Evolutionary conservation across 2,888 invertebrate species (phyloP), one percentile per base, ranked within the genome.

Genomic region (Parelbella ahira): DNA sequence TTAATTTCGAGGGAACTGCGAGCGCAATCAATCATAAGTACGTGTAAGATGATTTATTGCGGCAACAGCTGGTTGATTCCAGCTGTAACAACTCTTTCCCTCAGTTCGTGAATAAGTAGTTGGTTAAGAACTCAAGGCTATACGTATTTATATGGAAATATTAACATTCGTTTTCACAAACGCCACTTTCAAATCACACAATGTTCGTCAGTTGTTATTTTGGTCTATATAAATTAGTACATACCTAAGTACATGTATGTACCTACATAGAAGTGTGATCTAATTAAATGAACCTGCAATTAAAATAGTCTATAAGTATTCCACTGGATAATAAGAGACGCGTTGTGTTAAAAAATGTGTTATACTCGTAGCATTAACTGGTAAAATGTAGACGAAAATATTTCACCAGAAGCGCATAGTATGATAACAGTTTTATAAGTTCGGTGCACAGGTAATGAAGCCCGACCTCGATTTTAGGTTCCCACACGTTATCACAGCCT

Each of bases 21-120:
- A n/a, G 15, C 5, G 29, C 12, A 10, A 38, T 29, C 29, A 38
- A 38, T 29, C 29, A 29, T 7, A 4, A 15, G 23, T 38, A n/a
- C n/a, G 25, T 29, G 21, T 38, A 7, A 23, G 23, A 29, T 38
- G 37, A 38, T 29, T 38, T 29, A 38, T 38, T 38, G 28, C 29
- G 28, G 23, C 37, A 38, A 23, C 37, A 38, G 37, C 37, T 38
- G 37, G n/a, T n/a, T n/a, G n/a, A n/a, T n/a, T 15, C 8, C 15
- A 15, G 34, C 24, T 34, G 24, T 9, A 24, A 23, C 33, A 29
- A 37, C 13, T 23, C 23, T 23, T 29, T 38, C 23, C n/a, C n/a
- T n/a, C 23, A 24, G 6, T 5, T 7, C 19, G 12, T 15, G 24
- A n/a, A 13, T 33, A 33, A 34, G 15, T 34, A 24, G 18, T n/a